Evolutionary conservation across 2,113 vertebrate genomes (phyloP), one percentile per base, ranked within the genome.

Genomic region (Petrocephalus microphthalmus): DNA sequence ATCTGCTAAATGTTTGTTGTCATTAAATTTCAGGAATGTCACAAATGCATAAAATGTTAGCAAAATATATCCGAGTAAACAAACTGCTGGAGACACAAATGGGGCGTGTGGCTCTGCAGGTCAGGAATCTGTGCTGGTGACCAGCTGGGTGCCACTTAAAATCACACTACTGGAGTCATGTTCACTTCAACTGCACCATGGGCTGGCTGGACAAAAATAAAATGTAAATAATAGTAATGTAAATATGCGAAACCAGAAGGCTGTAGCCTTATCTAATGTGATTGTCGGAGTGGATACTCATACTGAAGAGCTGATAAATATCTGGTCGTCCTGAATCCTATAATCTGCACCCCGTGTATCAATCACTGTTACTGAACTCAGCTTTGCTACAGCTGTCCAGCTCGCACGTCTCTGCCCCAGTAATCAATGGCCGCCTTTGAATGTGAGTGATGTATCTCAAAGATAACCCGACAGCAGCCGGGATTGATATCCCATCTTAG

Each of bases 371-470:
- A 45, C 82, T 25, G 15, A 56, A 17, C 56, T 4, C n/a, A 85
- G 83, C 13, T 84, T 17, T 85, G 37, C 47, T 42, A 15, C 33
- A 13, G 29, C 83, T 29, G 82, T n/a, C n/a, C 20, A 22, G 45
- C 45, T 88, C 88, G 20, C 45, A 51, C 42, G 37, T 67, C 37
- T 33, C n/a, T 25, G 82, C 56, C n/a, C 42, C n/a, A 71, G 83
- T 17, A 85, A 86, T 89, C 88, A 54, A 86, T 89, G 60, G 60
- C 19, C 42, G 60, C 83, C 56, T 89, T 22, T 78, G 60, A 85
- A 89, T n/a, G 49, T 57, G 83, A 47, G 47, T 52, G 84, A 89
- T 83, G 54, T 51, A 83, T 49, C 57, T 17, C 25, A n/a, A 17
- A 74, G 84, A 89, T 13, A 74, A 60, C 45, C 20, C 25, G 88